These are phyloP conservation scores for Drosophila rubida DNA, from an alignment of 2,888 invertebrate genomes.

Conservation along the genomic window DNA sequence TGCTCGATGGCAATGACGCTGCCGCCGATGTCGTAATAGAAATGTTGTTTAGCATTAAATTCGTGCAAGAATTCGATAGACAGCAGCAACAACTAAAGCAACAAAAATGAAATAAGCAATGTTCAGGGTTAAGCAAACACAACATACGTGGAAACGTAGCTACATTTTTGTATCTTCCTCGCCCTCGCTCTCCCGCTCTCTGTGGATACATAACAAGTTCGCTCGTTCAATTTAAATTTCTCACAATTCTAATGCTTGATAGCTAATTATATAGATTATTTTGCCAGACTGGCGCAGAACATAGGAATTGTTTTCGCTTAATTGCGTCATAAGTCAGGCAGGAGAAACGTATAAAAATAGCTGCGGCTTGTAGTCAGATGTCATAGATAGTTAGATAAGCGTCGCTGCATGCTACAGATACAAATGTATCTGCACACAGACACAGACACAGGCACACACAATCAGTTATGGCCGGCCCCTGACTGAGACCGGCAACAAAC, in stretches of 20 bases:
- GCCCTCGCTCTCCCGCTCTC: background rate
- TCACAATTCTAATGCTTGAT: conserved; percentile 25
- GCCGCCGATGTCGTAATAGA: conserved; percentile 68
- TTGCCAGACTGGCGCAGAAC: conserved; percentile 46
- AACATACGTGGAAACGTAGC: conserved; percentile 14
- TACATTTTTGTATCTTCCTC: background rate
- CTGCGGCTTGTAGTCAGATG: conserved; percentile 46
- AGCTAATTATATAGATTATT: conserved; percentile 66
- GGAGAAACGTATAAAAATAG: conserved; percentile 15
- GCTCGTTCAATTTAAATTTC: conserved; percentile 37
- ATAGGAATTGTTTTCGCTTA: conserved; percentile 47
- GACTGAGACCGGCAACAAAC: conserved; percentile 50
- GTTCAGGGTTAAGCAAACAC: conserved; percentile 71
- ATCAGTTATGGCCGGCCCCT: conserved; percentile 3
- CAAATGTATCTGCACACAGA: conserved; percentile 32
- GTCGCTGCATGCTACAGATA: conserved; percentile 31
- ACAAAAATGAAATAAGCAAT: conserved; percentile 20
- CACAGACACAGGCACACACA: conserved; percentile 9
- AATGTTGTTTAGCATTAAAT: conserved; percentile 65
- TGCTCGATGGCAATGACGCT: conserved; percentile 23
- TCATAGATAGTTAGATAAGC: conserved; percentile 69
- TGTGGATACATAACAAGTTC: conserved; percentile 19
- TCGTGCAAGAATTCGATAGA: conserved; percentile 60
- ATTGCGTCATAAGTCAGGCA: conserved; percentile 70
- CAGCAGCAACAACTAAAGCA: too few relatives aligned